Evolutionary conservation across 2,797 vertebrate species (phyloP), one percentile per base, ranked within the genome.

Genomic region (Pagetopsis macropterus): DNA sequence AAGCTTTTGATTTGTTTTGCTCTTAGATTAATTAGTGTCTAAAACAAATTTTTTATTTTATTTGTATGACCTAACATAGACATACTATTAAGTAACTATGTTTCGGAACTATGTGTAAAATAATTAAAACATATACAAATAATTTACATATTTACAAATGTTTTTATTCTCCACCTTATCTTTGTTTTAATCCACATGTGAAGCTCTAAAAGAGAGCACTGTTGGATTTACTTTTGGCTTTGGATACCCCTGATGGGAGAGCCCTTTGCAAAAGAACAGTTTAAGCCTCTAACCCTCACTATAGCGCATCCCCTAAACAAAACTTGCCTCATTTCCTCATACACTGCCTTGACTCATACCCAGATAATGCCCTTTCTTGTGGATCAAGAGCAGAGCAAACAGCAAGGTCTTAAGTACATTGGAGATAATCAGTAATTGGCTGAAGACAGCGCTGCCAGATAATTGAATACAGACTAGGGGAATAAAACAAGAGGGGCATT

Each of bases 361-460:
- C 61, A 73, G 70, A 84, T 58, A 81, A 81, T 74, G 69, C 70
- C 71, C 75, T 78, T 87, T 58, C 33, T 70, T 82, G 74, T 70
- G 31, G 78, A 77, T 82, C 76, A 87, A 85, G 66, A 79, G 75
- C 57, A 65, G 56, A 71, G 74, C 65, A 83, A 83, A 88, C 78
- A 82, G 72, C 75, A 78, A 90, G 84, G 84, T 84, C 79, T 83
- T 81, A 68, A 61, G 78, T 84, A 83, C 70, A 86, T 65, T 79
- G 70, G 66, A 72, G 78, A 84, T 80, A 78, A 84, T 82, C 76
- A 78, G 72, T 76, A 76, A 79, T 72, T 84, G 66, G 81, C 57
- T 9, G 5, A 78, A 79, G 77, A 85, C 70, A 65, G 57, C 14
- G 23, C 57, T 61, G 69, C 17, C 48, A 62, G 69, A 84, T 87